phyloP scores from a whole-genome alignment of 2,797 vertebrate genomes.

The Acrossocheilus wenchowensis region DNA sequence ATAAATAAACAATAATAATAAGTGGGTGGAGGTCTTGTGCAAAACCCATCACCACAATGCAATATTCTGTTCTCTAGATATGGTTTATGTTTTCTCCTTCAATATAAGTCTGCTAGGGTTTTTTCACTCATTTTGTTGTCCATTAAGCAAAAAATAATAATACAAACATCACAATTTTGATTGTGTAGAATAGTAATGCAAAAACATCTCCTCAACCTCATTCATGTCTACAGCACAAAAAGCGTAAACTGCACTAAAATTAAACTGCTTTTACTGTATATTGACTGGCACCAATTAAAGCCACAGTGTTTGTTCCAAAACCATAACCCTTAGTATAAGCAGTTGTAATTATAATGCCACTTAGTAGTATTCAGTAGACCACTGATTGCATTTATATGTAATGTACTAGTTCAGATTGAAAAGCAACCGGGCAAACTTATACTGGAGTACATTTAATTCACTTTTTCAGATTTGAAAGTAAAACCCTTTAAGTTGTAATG shows the following conservation, averaged over 20 bases:
- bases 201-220: background rate
- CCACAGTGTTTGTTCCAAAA: background rate
- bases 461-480: background rate
- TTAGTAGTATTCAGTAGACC: background rate
- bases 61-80: background rate
- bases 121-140: background rate
- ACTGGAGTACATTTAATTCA: background rate
- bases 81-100: background rate
- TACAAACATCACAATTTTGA: background rate
- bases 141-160: background rate
- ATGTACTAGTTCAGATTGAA: background rate
- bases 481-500: background rate
- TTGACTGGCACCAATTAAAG: background rate
- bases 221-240: background rate
- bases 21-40: background rate
- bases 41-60: background rate
- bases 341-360: background rate
- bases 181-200: background rate
- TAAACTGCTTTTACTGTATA: background rate
- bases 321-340: background rate
- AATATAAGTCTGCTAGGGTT: background rate
- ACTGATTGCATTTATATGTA: background rate
- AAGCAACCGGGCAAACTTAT: background rate
- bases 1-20: too few species aligned
- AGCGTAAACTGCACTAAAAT: background rate